Base-by-base conservation (phyloP, 2,888 invertebrate species). In the Scaptomyza tumidula region DNA sequence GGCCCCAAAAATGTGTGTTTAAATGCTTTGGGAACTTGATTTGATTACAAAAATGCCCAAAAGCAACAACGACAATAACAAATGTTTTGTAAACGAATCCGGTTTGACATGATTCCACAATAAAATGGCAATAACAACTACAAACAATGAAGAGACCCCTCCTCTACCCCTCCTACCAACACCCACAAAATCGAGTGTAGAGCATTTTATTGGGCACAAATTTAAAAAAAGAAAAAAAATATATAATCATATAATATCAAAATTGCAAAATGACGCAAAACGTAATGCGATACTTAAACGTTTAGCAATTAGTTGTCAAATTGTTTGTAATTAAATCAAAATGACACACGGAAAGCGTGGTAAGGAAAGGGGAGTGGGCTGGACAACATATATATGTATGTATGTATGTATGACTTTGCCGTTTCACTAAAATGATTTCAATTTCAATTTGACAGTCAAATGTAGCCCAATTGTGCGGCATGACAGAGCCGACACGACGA, bases 251-350 rank as follows among this genome's bases (percentile, higher is more conserved):
- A 82, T 82, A 74, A 86, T 80, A 86, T 79, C 62, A 65, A 87
- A 87, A 87, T 87, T 82, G 88, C 88, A 83, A 87, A 78, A 88
- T 85, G 71, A 70, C 80, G 76, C 83, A 80, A 84, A 86, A 80
- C 82, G 82, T 86, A 86, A 86, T 86, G 79, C 84, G 79, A 86
- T 77, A 88, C 71, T 88, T 86, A 86, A 88, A 78, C 75, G 78
- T 80, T 80, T 71, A 71, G 87, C 86, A 86, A 86, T 86, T 88
- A 86, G 88, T 88, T 88, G 88, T 86, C 87, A 86, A 88, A 86
- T 86, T 86, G 86, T 88, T 88, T 77, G 88, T 88, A 86, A 86
- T 86, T 86, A 88, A 88, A 86, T 88, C 78, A 86, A 78, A 86
- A 78, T 77, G 81, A 86, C 75, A 84, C 68, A 88, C 68, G 75